Percentiles rank a stretch among this genome's conserved stretches.
Conservation (phyloP, 2,888 invertebrate species). For the Neuroscelio doddi region DNA sequence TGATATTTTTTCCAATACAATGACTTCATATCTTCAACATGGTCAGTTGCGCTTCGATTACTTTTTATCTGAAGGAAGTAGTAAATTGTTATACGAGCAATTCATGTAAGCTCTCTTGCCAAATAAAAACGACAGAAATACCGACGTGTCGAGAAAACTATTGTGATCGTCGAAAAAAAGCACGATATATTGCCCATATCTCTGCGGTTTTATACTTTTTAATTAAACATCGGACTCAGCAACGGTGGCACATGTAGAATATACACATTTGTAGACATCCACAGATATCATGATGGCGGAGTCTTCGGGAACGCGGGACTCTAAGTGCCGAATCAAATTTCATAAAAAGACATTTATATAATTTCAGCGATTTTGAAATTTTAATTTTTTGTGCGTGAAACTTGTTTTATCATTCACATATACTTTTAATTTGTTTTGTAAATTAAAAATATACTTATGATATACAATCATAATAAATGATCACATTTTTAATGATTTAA, state of each 20-base stretch:
- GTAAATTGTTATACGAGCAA: conserved; percentile 24
- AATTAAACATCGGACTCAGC: conserved; percentile 18
- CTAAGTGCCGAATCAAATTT: not conserved
- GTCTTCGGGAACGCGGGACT: not conserved
- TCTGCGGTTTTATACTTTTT: conserved; percentile 20
- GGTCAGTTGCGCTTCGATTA: conserved; percentile 8
- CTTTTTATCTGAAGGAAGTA: conserved; percentile 14
- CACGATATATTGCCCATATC: conserved; percentile 24
- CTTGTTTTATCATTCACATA: too few relatives aligned
- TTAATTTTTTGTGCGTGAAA: too few relatives aligned
- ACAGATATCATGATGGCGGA: not conserved
- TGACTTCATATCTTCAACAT: conserved; percentile 2
- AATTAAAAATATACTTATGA: too few relatives aligned
- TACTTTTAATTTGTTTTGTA: too few relatives aligned
- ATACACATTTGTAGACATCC: not conserved
- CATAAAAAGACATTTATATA: too few relatives aligned
- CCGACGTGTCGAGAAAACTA: conserved; percentile 14
- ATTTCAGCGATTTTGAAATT: too few relatives aligned
- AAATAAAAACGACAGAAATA: conserved; percentile 24
- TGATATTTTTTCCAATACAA: conserved; percentile 7
- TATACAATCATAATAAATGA: too few relatives aligned
- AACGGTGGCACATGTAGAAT: not conserved
- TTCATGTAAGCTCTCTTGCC: conserved; percentile 12
- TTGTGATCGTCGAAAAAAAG: conserved; percentile 15
- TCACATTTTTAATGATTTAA: too few relatives aligned